Evolutionary conservation across 2,113 vertebrate genomes (phyloP), one percentile per base, ranked within the genome.

Genomic region (Apeltes quadracus): DNA sequence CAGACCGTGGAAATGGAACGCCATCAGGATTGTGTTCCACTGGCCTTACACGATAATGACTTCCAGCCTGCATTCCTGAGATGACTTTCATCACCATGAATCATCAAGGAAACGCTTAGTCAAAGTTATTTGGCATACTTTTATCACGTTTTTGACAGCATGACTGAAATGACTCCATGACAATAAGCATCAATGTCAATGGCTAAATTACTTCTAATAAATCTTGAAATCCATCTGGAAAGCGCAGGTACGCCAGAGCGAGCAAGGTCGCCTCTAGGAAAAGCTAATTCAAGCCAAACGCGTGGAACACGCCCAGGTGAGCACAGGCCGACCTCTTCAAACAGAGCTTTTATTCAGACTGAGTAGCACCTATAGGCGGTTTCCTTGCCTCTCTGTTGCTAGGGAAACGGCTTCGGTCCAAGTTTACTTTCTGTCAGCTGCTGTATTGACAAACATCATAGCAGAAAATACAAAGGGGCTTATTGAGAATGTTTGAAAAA

Each of bases 181-280:
- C 14, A n/a, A 6, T 4, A 25, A 48, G n/a, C 15, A 59, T 72
- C 66, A 39, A 27, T 48, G 43, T 48, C 25, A 59, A 20, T 13
- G 67, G 51, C 22, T 81, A 27, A 72, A 38, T 64, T 25, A 22
- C 69, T 69, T 69, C 36, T 48, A 36, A 63, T 64, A 39, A 59
- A 62, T 75, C 29, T 57, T 27, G 50, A 34, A 32, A 65, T 55
- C 69, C 43, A 6, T 39, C 56, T 82, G 72, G 65, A 18, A 27
- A 23, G 48, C 20, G 46, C 38, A 36, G 43, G 34, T 65, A 27
- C 29, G 56, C n/a, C 43, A 63, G 36, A 16, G 39, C 22, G 53
- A 73, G n/a, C n/a, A n/a, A n/a, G n/a, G n/a, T n/a, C n/a, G n/a
- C n/a, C n/a, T n/a, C n/a, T n/a, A n/a, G n/a, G n/a, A n/a, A n/a